Evolutionary conservation across 2,797 vertebrate genomes (phyloP), one percentile per base, ranked within the genome.

Genomic region (Mormyrops attenuatus): DNA sequence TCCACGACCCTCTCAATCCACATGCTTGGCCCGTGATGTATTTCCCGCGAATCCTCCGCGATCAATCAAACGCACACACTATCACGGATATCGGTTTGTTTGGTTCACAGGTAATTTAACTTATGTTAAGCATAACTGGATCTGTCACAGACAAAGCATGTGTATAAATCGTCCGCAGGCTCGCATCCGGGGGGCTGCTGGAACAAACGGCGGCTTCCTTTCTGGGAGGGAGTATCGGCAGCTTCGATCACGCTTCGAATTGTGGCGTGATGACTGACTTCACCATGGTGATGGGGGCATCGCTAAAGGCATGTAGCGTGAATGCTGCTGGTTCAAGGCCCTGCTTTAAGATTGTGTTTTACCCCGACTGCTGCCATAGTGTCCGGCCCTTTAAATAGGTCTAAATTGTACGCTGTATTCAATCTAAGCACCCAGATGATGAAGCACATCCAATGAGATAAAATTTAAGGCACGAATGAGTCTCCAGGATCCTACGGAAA

Each of bases 1-100:
- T 94, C 93, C 94, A 93, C 92, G 92, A 93, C 94, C 82, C 53
- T 87, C 89, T 86, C 89, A 88, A 80, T 55, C 90, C 95, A 95
- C 93, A 94, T 93, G 93, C 94, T 95, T 95, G 93, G 94, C 94
- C 94, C 94, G 93, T 96, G 95, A 96, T 96, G 95, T 95, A 96
- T 96, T 94, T 95, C 93, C 91, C 53, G 82, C 90, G 93, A 93
- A 93, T 94, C 94, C 93, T 95, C 93, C 92, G 92, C 94, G 95
- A 95, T 96, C 95, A 95, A 96, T 95, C 95, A 95, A 93, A 88
- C 92, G 90, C 92, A 89, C 93, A 93, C 91, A 57, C 94, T 95
- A 96, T 96, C 95, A 95, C 94, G 94, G 95, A 96, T 96, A 96
- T 96, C 96, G 96, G 95, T 95, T 95, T 94, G 94, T 95, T 95